phyloP scores from a whole-genome alignment of 2,113 vertebrate species.

The Epinephelus cyanopodus region DNA sequence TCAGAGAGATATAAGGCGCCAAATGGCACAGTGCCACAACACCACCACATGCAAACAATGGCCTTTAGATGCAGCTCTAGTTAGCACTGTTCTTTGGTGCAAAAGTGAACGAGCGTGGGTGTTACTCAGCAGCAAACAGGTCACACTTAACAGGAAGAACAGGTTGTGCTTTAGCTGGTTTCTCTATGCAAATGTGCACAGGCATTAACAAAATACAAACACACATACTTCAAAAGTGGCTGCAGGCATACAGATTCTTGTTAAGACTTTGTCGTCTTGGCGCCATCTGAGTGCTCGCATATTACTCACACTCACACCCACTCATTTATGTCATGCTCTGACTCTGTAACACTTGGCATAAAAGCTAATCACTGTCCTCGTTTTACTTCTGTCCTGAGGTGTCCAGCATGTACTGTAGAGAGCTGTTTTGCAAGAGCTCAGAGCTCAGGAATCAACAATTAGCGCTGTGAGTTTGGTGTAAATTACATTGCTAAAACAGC shows the following conservation, averaged over 20 bases:
- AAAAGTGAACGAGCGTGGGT: slow-evolving; percentile 47
- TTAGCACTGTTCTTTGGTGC: slow-evolving; percentile 38
- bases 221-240: slow-evolving; percentile 13
- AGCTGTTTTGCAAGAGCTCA: background rate
- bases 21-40: slow-evolving; percentile 21
- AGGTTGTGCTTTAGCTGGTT: slow-evolving; percentile 61
- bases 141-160: slow-evolving; percentile 66
- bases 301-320: slow-evolving; percentile 56
- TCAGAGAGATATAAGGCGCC: background rate
- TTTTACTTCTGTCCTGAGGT: slow-evolving; percentile 31
- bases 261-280: slow-evolving; percentile 22
- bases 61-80: slow-evolving; percentile 33
- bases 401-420: background rate
- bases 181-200: slow-evolving; percentile 48
- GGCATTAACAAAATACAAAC: slow-evolving; percentile 30
- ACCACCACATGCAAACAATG: slow-evolving; percentile 36
- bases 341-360: slow-evolving; percentile 38
- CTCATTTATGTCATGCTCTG: slow-evolving; percentile 41
- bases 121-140: slow-evolving; percentile 55
- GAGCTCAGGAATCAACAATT: slow-evolving; percentile 2
- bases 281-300: background rate
- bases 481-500: background rate
- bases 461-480: background rate
- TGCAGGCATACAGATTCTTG: background rate
- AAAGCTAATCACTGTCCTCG: slow-evolving; percentile 19